Conservation (phyloP, 2,888 invertebrate species). For the Cerastis leucographa region DNA sequence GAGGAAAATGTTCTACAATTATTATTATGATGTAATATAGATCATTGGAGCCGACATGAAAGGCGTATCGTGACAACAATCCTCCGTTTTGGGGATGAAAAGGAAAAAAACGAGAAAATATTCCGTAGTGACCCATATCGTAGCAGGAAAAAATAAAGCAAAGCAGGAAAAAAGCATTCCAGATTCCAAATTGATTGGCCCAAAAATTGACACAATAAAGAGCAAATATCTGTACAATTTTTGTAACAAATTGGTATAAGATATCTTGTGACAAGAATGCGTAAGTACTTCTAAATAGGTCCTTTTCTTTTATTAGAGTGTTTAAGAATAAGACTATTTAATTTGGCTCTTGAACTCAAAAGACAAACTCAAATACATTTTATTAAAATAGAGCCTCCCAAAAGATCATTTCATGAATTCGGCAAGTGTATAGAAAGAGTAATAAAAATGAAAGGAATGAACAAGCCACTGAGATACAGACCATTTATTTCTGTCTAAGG, state of each 20-base stretch:
- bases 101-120: constrained; percentile 55
- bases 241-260: constrained; percentile 57
- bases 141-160: constrained; percentile 56
- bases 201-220: constrained; percentile 65
- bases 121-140: constrained; percentile 59
- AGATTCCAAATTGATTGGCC: constrained; percentile 65
- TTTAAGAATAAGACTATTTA: constrained; percentile 17
- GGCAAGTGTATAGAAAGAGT: constrained; percentile 30
- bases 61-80: constrained; percentile 62
- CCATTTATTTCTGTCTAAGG: constrained; percentile 57
- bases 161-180: constrained; percentile 59
- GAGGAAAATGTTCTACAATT: constrained; percentile 53
- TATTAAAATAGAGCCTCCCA: constrained; percentile 18
- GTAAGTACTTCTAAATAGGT: constrained; percentile 32
- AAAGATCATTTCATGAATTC: constrained; percentile 37
- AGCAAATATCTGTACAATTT: constrained; percentile 58
- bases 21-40: constrained; percentile 49
- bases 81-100: constrained; percentile 48
- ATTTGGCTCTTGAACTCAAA: constrained; percentile 18
- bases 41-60: constrained; percentile 57
- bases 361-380: constrained; percentile 32
- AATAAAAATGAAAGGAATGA: constrained; percentile 51
- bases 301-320: constrained; percentile 4
- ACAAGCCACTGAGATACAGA: constrained; percentile 47
- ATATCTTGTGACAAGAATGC: constrained; percentile 44